Base-by-base conservation (phyloP, 2,888 invertebrate species). In the Halocaridina rubra region DNA sequence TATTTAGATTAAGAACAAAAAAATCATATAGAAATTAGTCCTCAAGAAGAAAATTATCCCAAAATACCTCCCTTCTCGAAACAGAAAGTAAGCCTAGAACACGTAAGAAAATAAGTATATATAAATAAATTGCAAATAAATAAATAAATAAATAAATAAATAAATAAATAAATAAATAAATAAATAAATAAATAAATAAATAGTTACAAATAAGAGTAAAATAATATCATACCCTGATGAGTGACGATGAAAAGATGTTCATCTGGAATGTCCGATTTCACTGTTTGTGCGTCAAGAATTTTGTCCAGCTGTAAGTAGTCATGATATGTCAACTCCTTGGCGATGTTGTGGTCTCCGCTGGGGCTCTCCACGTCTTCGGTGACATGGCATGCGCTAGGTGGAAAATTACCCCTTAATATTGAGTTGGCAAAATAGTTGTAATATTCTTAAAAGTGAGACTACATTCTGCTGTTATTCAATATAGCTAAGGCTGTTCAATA, bases 191-290 rank as follows among this genome's bases (percentile, higher is more conserved):
- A n/a, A n/a, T n/a, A n/a, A n/a, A n/a, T n/a, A n/a, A n/a, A n/a
- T n/a, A n/a, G n/a, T n/a, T n/a, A n/a, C n/a, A n/a, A n/a, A n/a
- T n/a, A n/a, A n/a, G n/a, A n/a, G n/a, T n/a, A n/a, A n/a, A n/a
- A n/a, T n/a, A n/a, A n/a, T n/a, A n/a, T n/a, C n/a, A n/a, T 92
- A 98, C 98, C 97, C 95, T 99, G 99, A 92, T 99, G 99, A 13
- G 97, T 98, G 78, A 99, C 93, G 86, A 99, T 98, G 91, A 99
- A 99, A 7, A 99, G 93, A 92, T 99, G 98, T 90, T 99, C 99
- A 91, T 99, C 99, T 89, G 98, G 98, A 0, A 98, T 97, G 4
- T 93, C 93, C 88, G 97, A 97, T 72, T 96, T 93, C 92, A 97
- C 93, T 84, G 94, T 92, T 91, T 98, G 98, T 0, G 96, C 94